These are phyloP conservation scores for Brachyhypopomus gauderio DNA, from an alignment of 2,113 vertebrate species.

Conservation along the genomic window DNA sequence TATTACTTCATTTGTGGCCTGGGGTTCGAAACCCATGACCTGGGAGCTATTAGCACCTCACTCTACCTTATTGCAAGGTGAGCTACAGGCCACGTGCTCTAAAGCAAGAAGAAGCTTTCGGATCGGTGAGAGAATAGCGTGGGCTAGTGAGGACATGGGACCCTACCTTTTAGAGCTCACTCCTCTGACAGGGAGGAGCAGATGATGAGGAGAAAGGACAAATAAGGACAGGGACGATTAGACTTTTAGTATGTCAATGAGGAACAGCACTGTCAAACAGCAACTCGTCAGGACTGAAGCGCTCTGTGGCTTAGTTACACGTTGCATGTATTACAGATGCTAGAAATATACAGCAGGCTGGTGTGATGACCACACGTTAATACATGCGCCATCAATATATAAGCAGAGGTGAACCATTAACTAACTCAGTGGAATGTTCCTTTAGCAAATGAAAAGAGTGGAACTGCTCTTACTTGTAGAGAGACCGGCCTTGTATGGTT, in stretches of 20 bases:
- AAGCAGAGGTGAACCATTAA: neutral
- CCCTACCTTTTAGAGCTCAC: constrained; percentile 67
- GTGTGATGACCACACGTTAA: neutral
- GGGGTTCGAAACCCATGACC: too few relatives aligned
- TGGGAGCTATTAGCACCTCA: too few relatives aligned
- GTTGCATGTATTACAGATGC: too few relatives aligned
- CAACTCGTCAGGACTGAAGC: too few relatives aligned
- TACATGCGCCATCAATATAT: neutral
- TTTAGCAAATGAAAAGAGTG: neutral
- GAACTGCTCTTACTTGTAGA: constrained; percentile 79
- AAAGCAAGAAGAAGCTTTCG: neutral
- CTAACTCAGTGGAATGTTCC: neutral
- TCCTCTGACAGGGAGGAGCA: constrained; percentile 59
- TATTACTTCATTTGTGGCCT: too few relatives aligned
- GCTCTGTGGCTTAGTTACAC: too few relatives aligned
- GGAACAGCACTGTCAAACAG: too few relatives aligned
- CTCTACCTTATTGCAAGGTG: too few relatives aligned
- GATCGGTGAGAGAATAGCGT: neutral
- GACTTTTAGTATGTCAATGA: neutral
- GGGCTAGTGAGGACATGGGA: constrained; percentile 33
- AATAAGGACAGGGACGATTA: constrained; percentile 14
- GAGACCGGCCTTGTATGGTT: constrained; percentile 86
- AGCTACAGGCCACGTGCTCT: too few relatives aligned
- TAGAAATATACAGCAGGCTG: neutral
- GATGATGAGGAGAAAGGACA: neutral